Base-by-base conservation (phyloP, 2,888 invertebrate species). In the Xylocampa areola region DNA sequence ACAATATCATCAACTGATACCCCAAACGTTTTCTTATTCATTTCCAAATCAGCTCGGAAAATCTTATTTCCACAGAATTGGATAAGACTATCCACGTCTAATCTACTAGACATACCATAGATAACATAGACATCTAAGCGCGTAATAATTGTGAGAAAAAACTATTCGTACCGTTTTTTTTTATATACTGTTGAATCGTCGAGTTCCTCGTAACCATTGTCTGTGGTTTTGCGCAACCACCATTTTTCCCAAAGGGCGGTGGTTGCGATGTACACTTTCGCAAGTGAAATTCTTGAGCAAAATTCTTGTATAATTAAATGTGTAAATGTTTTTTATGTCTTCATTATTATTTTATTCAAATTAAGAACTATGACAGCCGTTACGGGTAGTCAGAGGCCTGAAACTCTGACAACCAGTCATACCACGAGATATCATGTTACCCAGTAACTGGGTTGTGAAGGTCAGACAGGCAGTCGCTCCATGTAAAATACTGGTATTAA, bases 71-170 rank as follows among this genome's bases (percentile, higher is more conserved):
- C 5, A 41, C 37, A 40, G 53, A 54, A 45, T 32, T 39, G 32
- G 41, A 61, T 63, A 52, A 35, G 41, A 27, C 29, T 32, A 62
- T 58, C 50, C 52, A 43, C 32, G 49, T 54, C 45, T 17, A 41
- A 73, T 58, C 69, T 68, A 21, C 32, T 7, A 63, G 41, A 45
- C 54, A 48, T 72, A 52, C 40, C 51, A 7, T 2, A 43, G 61
- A 69, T 66, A 61, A 40, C 33, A 37, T 27, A 55, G 21, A 61
- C 47, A 35, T 58, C 25, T 58, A 41, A 65, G 45, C 27, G 41
- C 29, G 29, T 33, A 16, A 21, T 64, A 55, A 74, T 63, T 48
- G 72, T 75, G 72, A 39, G 76, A 73, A 74, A 65, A 55, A 58
- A 55, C 3, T 25, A 48, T 30, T 39, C 50, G 64, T 52, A 61